These are phyloP conservation scores for Lapara coniferarum DNA, from an alignment of 2,888 invertebrate species.

Conservation along the genomic window DNA sequence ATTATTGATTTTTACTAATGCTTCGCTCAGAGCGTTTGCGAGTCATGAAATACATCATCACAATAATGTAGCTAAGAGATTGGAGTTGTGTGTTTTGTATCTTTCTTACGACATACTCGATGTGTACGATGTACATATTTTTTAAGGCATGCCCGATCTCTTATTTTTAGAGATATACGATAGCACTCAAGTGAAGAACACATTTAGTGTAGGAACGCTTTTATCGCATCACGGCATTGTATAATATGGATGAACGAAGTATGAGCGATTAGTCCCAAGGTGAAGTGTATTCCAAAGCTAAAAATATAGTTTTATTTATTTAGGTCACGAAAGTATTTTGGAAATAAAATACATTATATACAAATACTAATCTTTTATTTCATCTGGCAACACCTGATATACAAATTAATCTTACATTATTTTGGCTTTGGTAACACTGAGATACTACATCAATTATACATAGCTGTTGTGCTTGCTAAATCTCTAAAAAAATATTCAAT, in stretches of 20 bases:
- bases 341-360: slow-evolving; percentile 27
- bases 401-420: slow-evolving; percentile 41
- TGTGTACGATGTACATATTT: not conserved
- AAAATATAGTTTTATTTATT: slow-evolving; percentile 30
- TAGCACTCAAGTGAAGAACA: not conserved
- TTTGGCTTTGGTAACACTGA: slow-evolving; percentile 56
- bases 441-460: slow-evolving; percentile 25
- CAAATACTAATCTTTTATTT: slow-evolving; percentile 23
- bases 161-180: not conserved
- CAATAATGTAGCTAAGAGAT: not conserved
- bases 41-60: not conserved
- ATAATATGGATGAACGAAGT: not conserved
- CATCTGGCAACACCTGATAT: slow-evolving; percentile 16
- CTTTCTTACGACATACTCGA: no score
- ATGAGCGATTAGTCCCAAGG: slow-evolving; percentile 3
- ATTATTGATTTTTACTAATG: not conserved
- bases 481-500: not conserved
- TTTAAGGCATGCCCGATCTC: not conserved
- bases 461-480: slow-evolving; percentile 11
- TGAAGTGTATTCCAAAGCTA: slow-evolving; percentile 31
- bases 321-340: slow-evolving; percentile 32
- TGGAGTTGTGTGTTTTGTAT: no score
- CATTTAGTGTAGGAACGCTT: not conserved
- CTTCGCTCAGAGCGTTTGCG: not conserved
- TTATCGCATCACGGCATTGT: not conserved